Evolutionary conservation across 2,888 invertebrate species (phyloP).

Genomic region (Meloe dianella): DNA sequence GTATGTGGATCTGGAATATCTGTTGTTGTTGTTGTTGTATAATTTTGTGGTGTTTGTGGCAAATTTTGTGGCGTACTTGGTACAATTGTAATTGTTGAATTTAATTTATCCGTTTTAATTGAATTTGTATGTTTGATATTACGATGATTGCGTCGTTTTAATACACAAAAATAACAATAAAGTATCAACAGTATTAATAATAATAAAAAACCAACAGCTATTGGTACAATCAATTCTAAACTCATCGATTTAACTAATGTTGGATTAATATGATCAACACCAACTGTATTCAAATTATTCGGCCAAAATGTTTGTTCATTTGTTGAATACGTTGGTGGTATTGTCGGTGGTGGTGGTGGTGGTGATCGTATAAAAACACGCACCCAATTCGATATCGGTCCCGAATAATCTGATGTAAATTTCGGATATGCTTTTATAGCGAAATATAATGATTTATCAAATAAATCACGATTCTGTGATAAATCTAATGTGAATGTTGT

Average conservation of each 20-base stretch:
- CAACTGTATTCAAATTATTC: constrained; percentile 48
- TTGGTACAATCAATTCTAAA: constrained; percentile 61
- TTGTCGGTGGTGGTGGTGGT: constrained; percentile 62
- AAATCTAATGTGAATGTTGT: constrained; percentile 62
- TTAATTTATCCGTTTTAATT: constrained; percentile 55
- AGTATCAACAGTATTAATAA: constrained; percentile 58
- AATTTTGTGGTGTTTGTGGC: constrained; percentile 48
- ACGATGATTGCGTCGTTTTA: constrained; percentile 53
- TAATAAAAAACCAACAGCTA: constrained; percentile 60
- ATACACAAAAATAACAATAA: constrained; percentile 62
- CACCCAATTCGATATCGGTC: constrained; percentile 64
- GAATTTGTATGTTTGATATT: constrained; percentile 44
- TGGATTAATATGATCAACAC: constrained; percentile 54
- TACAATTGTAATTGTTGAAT: constrained; percentile 59
- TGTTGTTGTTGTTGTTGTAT: constrained; percentile 31
- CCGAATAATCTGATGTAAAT: constrained; percentile 52
- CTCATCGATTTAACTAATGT: constrained; percentile 57
- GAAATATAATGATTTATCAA: constrained; percentile 63
- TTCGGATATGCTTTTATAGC: constrained; percentile 62
- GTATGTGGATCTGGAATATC: constrained; percentile 58
- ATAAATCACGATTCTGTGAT: constrained; percentile 57
- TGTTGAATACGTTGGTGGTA: constrained; percentile 54
- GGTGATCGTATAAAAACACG: constrained; percentile 62
- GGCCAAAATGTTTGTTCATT: constrained; percentile 57
- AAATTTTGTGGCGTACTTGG: constrained; percentile 55